Evolutionary conservation across 2,113 vertebrate genomes (phyloP).

Genomic region (Vulpes ferrilata): DNA sequence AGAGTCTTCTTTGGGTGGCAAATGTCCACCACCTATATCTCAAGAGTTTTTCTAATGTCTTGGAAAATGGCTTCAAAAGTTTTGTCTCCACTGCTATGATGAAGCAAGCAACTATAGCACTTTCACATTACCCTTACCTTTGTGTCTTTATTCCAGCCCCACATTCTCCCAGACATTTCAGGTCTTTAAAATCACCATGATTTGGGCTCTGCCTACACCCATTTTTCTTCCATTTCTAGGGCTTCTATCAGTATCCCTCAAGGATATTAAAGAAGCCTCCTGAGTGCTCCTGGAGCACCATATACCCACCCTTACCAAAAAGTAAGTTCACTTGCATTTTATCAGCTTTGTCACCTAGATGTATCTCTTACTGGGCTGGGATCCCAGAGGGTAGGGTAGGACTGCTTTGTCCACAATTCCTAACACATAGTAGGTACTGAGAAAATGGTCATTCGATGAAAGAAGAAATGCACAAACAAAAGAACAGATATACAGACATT

Average conservation of each 20-base stretch:
- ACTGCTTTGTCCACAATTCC: neutral
- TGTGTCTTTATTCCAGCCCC: neutral
- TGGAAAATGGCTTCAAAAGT: neutral
- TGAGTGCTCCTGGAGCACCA: neutral
- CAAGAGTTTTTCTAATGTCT: neutral
- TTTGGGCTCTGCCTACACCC: neutral
- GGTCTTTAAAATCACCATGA: neutral
- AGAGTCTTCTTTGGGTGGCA: neutral
- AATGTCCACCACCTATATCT: accelerated
- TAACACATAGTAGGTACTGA: neutral
- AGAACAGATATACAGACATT: neutral
- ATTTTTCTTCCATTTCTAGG: neutral
- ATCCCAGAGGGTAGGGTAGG: neutral
- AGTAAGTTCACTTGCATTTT: neutral
- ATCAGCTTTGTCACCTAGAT: neutral
- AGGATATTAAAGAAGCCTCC: neutral
- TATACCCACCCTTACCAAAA: neutral
- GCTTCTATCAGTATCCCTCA: neutral
- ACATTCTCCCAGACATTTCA: neutral
- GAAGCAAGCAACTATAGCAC: neutral
- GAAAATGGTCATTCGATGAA: neutral
- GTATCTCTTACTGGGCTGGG: neutral
- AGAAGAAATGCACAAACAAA: neutral
- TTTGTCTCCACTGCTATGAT: neutral
- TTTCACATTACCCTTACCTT: neutral